Evolutionary conservation across 2,113 vertebrate genomes (phyloP), one percentile per base, ranked within the genome.

Genomic region (Pangasianodon gigas): DNA sequence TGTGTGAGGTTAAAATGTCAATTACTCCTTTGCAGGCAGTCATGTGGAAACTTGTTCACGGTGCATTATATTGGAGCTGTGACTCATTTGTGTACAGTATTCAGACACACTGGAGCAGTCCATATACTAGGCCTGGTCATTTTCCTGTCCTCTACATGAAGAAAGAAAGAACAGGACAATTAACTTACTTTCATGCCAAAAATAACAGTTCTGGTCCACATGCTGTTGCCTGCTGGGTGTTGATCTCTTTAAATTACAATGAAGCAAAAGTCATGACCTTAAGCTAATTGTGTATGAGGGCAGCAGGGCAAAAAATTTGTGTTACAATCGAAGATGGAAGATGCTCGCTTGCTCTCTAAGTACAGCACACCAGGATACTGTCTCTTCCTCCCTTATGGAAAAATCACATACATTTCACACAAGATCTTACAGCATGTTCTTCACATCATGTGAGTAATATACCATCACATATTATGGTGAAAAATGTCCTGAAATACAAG

Each of bases 1-100:
- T 90, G 86, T 92, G 85, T 92, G 93, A 94, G 93, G 93, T 92
- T 93, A 93, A 94, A 94, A 94, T 94, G 92, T 93, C 91, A 93
- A 74, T 93, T 93, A 92, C 84, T 90, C 90, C 91, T 92, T 92
- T 94, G 91, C 84, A 88, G 71, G 80, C 84, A 85, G 75, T 79
- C 77, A 87, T 88, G 89, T 86, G 82, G 91, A 94, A 93, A 87
- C 84, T 86, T 86, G 88, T 95, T 93, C 93, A 92, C 90, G 84
- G 90, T 87, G 87, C 91, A 90, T 94, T 92, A 92, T 91, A 90
- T 92, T 87, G 88, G 89, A 94, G 88, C 91, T 91, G 88, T 91
- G 93, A 93, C 92, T 94, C 92, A 92, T 85, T 51, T 86, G 87
- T 41, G 24, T 81, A 19, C 29, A 19, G 67, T 51, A 65, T 65